phyloP scores from a whole-genome alignment of 2,888 invertebrate species.

The Leucania comma region DNA sequence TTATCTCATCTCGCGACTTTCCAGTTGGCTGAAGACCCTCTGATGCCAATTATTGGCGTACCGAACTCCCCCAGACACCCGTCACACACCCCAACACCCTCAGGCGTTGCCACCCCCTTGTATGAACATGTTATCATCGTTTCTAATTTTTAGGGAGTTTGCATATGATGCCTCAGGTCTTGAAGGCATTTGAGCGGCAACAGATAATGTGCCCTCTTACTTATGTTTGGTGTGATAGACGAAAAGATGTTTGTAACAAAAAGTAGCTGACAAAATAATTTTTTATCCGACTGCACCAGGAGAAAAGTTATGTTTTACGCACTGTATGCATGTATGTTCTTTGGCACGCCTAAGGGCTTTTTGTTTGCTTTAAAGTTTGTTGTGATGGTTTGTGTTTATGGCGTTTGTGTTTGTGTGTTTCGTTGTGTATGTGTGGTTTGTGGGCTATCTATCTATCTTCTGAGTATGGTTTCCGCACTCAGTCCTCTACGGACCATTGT shows the following conservation, averaged over 20 bases:
- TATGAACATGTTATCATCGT: constrained; percentile 37
- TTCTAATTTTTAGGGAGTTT: constrained; percentile 55
- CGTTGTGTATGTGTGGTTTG: too few species aligned
- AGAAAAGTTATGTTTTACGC: too few species aligned
- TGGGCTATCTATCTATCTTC: too few species aligned
- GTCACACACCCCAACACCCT: constrained; percentile 24
- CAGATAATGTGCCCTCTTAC: constrained; percentile 41
- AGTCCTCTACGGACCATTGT: too few species aligned
- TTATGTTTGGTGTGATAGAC: constrained; percentile 1
- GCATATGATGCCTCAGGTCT: constrained; percentile 41
- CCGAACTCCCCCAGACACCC: constrained; percentile 3
- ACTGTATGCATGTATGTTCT: too few species aligned
- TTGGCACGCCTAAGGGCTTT: too few species aligned
- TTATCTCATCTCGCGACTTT: constrained; percentile 50
- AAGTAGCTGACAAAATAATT: background rate
- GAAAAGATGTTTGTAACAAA: background rate
- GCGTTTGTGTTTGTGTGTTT: too few species aligned
- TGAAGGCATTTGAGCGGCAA: constrained; percentile 44
- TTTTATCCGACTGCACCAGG: too few species aligned
- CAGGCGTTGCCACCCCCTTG: constrained; percentile 38
- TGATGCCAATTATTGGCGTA: constrained; percentile 47
- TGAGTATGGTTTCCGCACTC: too few species aligned
- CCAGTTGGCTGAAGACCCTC: constrained; percentile 61
- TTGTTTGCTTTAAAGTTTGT: too few species aligned
- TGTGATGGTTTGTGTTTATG: too few species aligned